Percentiles rank a stretch among this genome's conserved stretches.
Evolutionary conservation across 2,888 invertebrate genomes (phyloP).

Genomic region (Agonopterix alstromeriana): DNA sequence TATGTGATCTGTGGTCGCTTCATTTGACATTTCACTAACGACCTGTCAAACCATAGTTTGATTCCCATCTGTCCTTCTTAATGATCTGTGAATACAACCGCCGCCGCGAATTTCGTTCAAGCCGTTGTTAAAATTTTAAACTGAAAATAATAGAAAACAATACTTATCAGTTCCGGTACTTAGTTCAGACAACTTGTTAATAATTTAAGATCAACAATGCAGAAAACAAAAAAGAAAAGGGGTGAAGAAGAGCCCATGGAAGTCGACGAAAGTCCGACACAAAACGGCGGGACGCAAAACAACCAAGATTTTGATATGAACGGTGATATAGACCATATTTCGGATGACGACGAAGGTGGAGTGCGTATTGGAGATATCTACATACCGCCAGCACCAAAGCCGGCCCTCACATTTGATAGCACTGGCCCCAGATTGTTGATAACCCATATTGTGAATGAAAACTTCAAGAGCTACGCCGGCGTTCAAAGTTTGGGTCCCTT

Average conservation of each 20-base stretch:
- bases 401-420: slow-evolving; percentile 82
- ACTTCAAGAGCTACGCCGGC: slow-evolving; percentile 98
- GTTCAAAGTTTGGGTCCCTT: slow-evolving; percentile 92
- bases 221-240: slow-evolving; percentile 38
- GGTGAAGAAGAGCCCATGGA: slow-evolving; percentile 56
- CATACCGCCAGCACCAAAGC: slow-evolving; percentile 86
- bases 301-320: slow-evolving; percentile 23
- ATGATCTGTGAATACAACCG: too few relatives aligned
- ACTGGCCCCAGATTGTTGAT: slow-evolving; percentile 93
- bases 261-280: slow-evolving; percentile 35
- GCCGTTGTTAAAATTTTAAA: too few relatives aligned
- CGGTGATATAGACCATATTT: slow-evolving; percentile 58
- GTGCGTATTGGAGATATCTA: slow-evolving; percentile 87
- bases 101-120: too few relatives aligned
- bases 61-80: too few relatives aligned
- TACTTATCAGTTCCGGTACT: too few relatives aligned
- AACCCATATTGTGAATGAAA: slow-evolving; percentile 90
- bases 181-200: too few relatives aligned
- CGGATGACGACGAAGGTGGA: slow-evolving; percentile 82
- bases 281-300: slow-evolving; percentile 19
- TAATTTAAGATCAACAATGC: slow-evolving; percentile 25
- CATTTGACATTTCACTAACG: too few relatives aligned
- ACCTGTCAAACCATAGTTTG: too few relatives aligned
- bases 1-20: too few relatives aligned
- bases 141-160: too few relatives aligned